Evolutionary conservation across 1,140 invertebrate species (phyloP).

Genomic region (Drosophila melanogaster): Release_6_plus_ISO1_MT NC_004354.4:678001-678500

Average conservation of each 20-base stretch:
- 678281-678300: neutral
- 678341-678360: too few species aligned
- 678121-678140: conserved; percentile 48
- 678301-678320: neutral
- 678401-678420: too few species aligned
- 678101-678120: conserved; percentile 44
- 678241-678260: conserved; percentile 59
- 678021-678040: neutral
- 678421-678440: neutral
- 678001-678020: too few species aligned
- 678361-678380: too few species aligned
- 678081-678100: too few species aligned
- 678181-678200: conserved; percentile 28
- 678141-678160: conserved; percentile 8
- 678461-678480: conserved; percentile 3
- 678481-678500: neutral
- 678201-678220: conserved; percentile 30
- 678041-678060: too few species aligned
- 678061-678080: too few species aligned
- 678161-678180: conserved; percentile 49
- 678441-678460: too few species aligned
- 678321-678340: too few species aligned
- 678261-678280: conserved; percentile 1
- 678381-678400: too few species aligned
- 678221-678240: conserved; percentile 54